A percentile compares a stretch with the other conserved stretches of the same genome.
Evolutionary conservation across 2,888 invertebrate species (phyloP).

Genomic region (Spodoptera exigua): DNA sequence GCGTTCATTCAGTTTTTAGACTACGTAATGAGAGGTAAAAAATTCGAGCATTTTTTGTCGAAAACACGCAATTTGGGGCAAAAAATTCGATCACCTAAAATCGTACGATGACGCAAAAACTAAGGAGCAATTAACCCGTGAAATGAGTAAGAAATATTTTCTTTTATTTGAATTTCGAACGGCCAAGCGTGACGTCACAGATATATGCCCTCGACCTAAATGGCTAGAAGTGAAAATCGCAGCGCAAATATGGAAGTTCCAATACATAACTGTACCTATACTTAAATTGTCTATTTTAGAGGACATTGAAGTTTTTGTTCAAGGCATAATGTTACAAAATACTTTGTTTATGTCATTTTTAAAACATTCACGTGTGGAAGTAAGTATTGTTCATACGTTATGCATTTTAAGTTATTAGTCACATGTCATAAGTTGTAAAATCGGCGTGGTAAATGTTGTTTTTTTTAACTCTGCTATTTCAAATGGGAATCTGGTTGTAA

Average conservation of each 20-base stretch:
- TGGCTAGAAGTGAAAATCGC: slow-evolving; percentile 81
- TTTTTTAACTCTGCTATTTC: slow-evolving; percentile 8
- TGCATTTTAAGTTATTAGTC: slow-evolving; percentile 50
- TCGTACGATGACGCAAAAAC: background rate
- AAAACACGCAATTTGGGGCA: slow-evolving; percentile 1
- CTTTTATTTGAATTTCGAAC: slow-evolving; percentile 42
- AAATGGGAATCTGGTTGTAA: slow-evolving; percentile 11
- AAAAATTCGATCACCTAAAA: slow-evolving; percentile 16
- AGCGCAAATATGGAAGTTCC: slow-evolving; percentile 65
- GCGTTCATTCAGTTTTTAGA: slow-evolving; percentile 40
- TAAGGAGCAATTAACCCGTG: slow-evolving; percentile 2
- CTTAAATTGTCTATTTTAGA: slow-evolving; percentile 26
- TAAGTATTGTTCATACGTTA: slow-evolving; percentile 51
- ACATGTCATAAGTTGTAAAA: slow-evolving; percentile 18
- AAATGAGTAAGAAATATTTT: slow-evolving; percentile 11
- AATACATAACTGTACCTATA: slow-evolving; percentile 40
- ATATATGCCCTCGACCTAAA: slow-evolving; percentile 82
- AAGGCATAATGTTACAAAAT: slow-evolving; percentile 43
- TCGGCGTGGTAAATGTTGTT: slow-evolving; percentile 18
- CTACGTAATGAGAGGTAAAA: slow-evolving; percentile 11
- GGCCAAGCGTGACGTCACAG: slow-evolving; percentile 69
- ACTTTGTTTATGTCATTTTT: slow-evolving; percentile 45
- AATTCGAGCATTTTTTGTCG: slow-evolving; percentile 6
- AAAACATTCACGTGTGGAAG: slow-evolving; percentile 42
- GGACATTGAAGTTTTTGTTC: slow-evolving; percentile 16